Evolutionary conservation across 2,888 invertebrate species (phyloP), one percentile per base, ranked within the genome.

Genomic region (Patella depressa): DNA sequence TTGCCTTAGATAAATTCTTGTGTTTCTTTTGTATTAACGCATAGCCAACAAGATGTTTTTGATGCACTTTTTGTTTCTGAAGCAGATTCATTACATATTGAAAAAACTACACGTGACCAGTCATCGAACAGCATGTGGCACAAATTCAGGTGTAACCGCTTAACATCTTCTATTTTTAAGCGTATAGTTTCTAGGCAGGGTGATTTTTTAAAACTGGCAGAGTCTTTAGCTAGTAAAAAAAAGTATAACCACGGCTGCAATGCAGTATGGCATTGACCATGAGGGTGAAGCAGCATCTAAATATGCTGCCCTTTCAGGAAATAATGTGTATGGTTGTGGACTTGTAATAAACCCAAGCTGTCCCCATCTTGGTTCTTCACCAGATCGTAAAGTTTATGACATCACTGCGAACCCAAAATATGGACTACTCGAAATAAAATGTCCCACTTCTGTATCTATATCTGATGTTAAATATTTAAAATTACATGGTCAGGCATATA

Each of bases 371-470:
- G 59, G 73, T 55, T 53, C 24, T 29, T 57, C 57, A 54, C 73
- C 73, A 11, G 55, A 73, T 24, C 9, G 57, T 4, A 54, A 57
- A 14, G 57, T 73, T 9, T 73, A 19, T 73, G 73, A 73, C 17
- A n/a, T 9, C 3, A 24, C 24, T 24, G 57, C 55, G 1, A 73
- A 53, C 5, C 73, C 73, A 57, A 7, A 9, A 3, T 55, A n/a
- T 54, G 73, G 73, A 29, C 72, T 53, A 24, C 12, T 72, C 19
- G 72, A 53, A 45, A 72, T 72, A 24, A 72, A 72, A 53, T 72
- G 72, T 24, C 17, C 53, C 72, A 3, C 53, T 19, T 9, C 19
- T 53, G n/a, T 24, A 24, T 24, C 24, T 24, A 24, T 24, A 24
- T n/a, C 19, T 54, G 29, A 19, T 24, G 11, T 57, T 34, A 73